A percentile compares a stretch with the other conserved stretches of the same genome.
Evolutionary conservation across 2,113 vertebrate species (phyloP).

Genomic region (Pipa parva): DNA sequence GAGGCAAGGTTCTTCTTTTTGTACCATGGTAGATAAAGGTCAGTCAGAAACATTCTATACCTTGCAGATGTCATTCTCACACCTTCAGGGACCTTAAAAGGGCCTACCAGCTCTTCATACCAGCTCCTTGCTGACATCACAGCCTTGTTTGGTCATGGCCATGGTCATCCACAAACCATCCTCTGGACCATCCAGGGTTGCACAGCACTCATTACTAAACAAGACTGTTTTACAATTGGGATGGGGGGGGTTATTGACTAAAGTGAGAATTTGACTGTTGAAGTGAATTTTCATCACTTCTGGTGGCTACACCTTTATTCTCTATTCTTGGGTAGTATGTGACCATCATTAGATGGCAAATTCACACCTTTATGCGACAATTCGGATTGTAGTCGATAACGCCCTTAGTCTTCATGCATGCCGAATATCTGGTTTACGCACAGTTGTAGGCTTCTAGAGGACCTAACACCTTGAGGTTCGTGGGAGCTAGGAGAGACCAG

Average conservation of each 20-base stretch:
- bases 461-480: neutral
- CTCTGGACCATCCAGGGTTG: neutral
- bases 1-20: constrained; percentile 14
- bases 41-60: constrained; percentile 18
- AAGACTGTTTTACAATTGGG: neutral
- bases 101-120: constrained; percentile 5
- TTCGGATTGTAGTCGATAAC: too few relatives aligned
- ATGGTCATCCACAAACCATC: neutral
- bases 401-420: too few relatives aligned
- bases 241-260: too few relatives aligned
- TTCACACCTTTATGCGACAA: too few relatives aligned
- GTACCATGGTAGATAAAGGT: constrained; percentile 15
- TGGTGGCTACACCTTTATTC: too few relatives aligned
- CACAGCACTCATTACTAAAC: neutral
- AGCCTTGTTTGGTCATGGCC: neutral
- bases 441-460: too few relatives aligned
- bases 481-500: constrained; percentile 19
- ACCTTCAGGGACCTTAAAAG: constrained; percentile 18
- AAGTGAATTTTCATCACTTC: too few relatives aligned
- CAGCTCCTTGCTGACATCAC: neutral
- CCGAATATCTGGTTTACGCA: neutral
- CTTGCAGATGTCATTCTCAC: constrained; percentile 22
- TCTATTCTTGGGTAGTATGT: too few relatives aligned
- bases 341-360: too few relatives aligned
- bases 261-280: too few relatives aligned